phyloP scores from a whole-genome alignment of 2,888 invertebrate species.

The Teleiodes luculella region DNA sequence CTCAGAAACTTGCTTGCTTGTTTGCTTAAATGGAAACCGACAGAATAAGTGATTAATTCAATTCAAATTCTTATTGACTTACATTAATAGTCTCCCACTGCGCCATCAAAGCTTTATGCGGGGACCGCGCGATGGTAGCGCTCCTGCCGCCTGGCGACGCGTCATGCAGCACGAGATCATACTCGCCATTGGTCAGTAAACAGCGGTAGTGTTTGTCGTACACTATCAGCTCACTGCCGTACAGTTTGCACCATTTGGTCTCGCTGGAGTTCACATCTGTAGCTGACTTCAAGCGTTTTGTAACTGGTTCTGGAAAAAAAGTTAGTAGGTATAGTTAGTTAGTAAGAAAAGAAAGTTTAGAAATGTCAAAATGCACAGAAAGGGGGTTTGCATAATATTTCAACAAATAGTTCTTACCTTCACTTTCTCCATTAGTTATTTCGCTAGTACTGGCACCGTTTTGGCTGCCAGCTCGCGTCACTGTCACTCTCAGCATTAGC shows the following conservation, averaged over 20 bases:
- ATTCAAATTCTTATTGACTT: no score
- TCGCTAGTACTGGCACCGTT: conserved; percentile 65
- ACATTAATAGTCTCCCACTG: conserved; percentile 81
- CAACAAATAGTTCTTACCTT: conserved; percentile 49
- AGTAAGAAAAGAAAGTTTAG: no score
- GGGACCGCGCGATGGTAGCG: conserved; percentile 64
- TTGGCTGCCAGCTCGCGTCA: conserved; percentile 47
- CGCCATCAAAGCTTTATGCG: conserved; percentile 72
- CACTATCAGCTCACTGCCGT: conserved; percentile 90
- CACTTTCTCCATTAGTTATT: conserved; percentile 70
- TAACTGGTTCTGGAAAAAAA: conserved; percentile 79
- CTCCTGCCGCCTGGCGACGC: conserved; percentile 82
- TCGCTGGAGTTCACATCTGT: conserved; percentile 54
- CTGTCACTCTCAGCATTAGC: conserved; percentile 85
- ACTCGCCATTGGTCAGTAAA: conserved; percentile 91
- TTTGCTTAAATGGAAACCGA: no score
- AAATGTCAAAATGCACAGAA: no score
- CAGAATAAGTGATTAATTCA: no score
- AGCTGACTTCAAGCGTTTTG: conserved; percentile 83
- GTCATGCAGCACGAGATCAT: conserved; percentile 91
- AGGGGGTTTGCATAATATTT: no score
- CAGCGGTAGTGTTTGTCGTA: conserved; percentile 94
- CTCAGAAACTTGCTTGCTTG: no score
- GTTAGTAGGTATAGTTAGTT: no score
- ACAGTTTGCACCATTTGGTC: conserved; percentile 78